A percentile compares a stretch with the other conserved stretches of the same genome.
Conservation (phyloP, 37 sponge, comb jelly and placozoan species). For the Ianthella basta region DNA sequence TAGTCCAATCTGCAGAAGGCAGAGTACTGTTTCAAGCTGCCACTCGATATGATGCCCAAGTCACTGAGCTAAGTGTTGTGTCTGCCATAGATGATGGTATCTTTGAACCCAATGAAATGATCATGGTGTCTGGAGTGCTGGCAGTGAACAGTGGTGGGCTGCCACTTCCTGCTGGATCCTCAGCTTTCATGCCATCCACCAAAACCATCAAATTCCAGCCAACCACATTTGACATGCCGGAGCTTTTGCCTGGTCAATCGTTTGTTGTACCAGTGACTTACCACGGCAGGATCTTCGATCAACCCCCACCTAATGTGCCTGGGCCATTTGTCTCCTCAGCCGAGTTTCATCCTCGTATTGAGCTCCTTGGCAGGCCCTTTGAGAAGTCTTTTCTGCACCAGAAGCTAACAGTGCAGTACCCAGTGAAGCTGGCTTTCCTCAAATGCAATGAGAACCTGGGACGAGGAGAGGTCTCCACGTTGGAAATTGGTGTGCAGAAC, state of each 20-base stretch:
- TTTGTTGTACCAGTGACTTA: conserved; percentile 64
- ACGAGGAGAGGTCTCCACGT: conserved; percentile 63
- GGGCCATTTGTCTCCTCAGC: conserved; percentile 80
- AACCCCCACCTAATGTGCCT: conserved; percentile 78
- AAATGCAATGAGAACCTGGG: conserved; percentile 66
- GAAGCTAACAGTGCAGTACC: conserved; percentile 77
- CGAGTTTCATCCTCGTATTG: conserved; percentile 63
- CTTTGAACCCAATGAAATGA: conserved; percentile 83
- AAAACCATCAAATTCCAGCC: conserved; percentile 72
- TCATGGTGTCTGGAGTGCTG: conserved; percentile 52
- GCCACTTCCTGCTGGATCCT: conserved; percentile 66
- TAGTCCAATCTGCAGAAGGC: conserved; percentile 50
- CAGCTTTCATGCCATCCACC: conserved; percentile 60
- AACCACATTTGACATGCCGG: conserved; percentile 59
- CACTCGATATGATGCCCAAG: conserved; percentile 66
- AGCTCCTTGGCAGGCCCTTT: conserved; percentile 73
- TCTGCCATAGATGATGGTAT: conserved; percentile 87
- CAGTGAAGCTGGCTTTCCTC: conserved; percentile 69
- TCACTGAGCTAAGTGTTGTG: conserved; percentile 37
- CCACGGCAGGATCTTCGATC: conserved; percentile 81
- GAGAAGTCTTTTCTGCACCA: conserved; percentile 65
- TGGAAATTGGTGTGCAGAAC: conserved; percentile 79
- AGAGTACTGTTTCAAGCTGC: conserved; percentile 54
- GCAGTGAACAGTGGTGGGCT: conserved; percentile 66
- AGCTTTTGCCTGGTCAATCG: conserved; percentile 38